Evolutionary conservation across 2,113 vertebrate genomes (phyloP).

Genomic region (Chamaetylas fuelleborni): DNA sequence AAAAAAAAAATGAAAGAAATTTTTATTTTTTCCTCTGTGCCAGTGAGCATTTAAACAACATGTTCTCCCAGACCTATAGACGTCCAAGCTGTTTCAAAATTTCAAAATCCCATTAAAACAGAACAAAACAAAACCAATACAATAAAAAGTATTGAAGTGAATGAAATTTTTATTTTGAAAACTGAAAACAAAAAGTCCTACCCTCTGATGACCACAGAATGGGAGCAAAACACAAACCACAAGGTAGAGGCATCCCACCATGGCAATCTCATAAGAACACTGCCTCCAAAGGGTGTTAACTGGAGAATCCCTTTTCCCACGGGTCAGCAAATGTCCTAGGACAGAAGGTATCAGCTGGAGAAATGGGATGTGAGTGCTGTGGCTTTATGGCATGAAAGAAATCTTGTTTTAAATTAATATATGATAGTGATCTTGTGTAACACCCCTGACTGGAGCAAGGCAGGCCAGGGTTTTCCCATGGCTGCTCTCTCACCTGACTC

Average conservation of each 20-base stretch:
- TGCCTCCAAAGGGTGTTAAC: background rate
- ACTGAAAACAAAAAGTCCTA: background rate
- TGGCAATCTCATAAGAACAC: background rate
- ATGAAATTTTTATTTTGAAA: background rate
- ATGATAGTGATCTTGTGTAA: background rate
- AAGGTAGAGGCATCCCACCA: background rate
- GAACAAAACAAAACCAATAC: background rate
- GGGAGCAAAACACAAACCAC: background rate
- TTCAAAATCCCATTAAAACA: background rate
- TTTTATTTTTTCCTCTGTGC: background rate
- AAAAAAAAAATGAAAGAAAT: background rate
- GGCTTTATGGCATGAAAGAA: background rate
- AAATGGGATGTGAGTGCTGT: background rate
- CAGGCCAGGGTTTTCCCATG: background rate
- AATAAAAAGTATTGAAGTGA: background rate
- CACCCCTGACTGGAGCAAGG: background rate
- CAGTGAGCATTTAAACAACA: background rate
- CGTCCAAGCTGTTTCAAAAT: background rate
- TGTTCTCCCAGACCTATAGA: fast-evolving
- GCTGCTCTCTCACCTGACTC: background rate
- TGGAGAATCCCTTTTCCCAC: background rate
- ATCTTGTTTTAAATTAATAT: background rate
- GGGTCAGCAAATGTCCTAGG: background rate
- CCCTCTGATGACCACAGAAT: background rate
- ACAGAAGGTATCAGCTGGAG: background rate